Base-by-base conservation (phyloP, 2,888 invertebrate genomes). In the Cephalotes varians region DNA sequence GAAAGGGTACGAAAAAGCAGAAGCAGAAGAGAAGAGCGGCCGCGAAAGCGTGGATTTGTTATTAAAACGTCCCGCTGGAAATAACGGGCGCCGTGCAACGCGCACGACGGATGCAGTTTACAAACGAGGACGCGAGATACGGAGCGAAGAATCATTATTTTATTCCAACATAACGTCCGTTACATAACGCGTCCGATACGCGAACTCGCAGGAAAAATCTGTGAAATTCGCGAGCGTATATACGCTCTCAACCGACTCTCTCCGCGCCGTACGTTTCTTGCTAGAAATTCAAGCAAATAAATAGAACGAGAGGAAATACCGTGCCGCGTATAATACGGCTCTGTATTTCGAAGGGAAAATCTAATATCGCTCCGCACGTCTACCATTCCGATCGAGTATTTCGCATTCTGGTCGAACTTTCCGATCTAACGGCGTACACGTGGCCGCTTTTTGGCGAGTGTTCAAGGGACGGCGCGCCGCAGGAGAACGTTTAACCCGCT, bases 11-110 rank as follows among this genome's bases (percentile, higher is more conserved):
- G 72, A 64, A 25, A 71, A 69, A 62, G 77, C 60, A 73, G 79
- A 58, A 40, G 49, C 56, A 65, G 73, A 28, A 54, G 65, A 72
- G 77, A 74, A 47, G 60, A 69, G 69, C 47, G 54, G 65, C 21
- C 54, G 76, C 62, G 82, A 77, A 82, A 71, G 81, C 72, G 82
- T 67, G 67, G 79, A 79, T 85, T 85, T 82, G 84, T 82, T 85
- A 82, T 85, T 85, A 85, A 85, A 77, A 85, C 84, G 73, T 62
- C 54, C 67, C 51, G 47, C 71, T 62, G 73, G 84, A 82, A 84
- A 77, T 82, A 84, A 84, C 71, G 77, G 82, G 58, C 76, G 62
- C 40, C n/a, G 47, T 12, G 40, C 40, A 51, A n/a, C 74, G 62
- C 62, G 65, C n/a, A n/a, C 77, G 56, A 79, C 71, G 71, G 77